Conservation (phyloP, 2,797 vertebrate species). For the Poecile montanus region DNA sequence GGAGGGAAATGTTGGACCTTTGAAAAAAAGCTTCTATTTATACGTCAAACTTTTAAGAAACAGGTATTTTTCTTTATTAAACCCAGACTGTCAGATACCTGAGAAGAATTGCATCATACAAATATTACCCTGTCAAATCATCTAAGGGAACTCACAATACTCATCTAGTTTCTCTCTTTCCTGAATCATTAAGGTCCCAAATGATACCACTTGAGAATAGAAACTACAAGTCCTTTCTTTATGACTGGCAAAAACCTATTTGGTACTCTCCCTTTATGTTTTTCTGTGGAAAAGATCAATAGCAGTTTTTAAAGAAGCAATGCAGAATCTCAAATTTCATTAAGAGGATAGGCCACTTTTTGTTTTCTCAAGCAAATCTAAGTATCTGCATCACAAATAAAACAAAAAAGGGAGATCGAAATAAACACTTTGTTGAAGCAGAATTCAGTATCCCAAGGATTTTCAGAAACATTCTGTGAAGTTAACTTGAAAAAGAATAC, state of each 20-base stretch:
- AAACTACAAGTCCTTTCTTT: background rate
- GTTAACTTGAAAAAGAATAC: background rate
- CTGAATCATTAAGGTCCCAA: background rate
- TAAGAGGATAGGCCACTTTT: background rate
- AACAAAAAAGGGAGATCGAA: background rate
- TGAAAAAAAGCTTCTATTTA: background rate
- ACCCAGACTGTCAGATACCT: background rate
- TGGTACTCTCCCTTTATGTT: background rate
- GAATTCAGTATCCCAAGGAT: background rate
- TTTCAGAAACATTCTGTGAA: background rate
- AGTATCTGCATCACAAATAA: background rate
- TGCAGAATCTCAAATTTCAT: background rate
- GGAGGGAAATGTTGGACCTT: background rate
- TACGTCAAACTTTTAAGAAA: background rate
- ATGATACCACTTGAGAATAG: background rate
- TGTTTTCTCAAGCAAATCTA: background rate
- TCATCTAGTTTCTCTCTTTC: background rate
- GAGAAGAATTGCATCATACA: slow-evolving; percentile 1
- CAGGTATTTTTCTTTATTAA: background rate
- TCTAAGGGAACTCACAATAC: background rate
- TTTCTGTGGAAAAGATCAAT: background rate
- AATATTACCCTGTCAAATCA: slow-evolving; percentile 39
- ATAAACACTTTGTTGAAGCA: background rate
- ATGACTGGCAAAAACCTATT: background rate
- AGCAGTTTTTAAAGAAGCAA: background rate